Conservation (phyloP, 2,113 vertebrate genomes). For the Phocoena sinus region DNA sequence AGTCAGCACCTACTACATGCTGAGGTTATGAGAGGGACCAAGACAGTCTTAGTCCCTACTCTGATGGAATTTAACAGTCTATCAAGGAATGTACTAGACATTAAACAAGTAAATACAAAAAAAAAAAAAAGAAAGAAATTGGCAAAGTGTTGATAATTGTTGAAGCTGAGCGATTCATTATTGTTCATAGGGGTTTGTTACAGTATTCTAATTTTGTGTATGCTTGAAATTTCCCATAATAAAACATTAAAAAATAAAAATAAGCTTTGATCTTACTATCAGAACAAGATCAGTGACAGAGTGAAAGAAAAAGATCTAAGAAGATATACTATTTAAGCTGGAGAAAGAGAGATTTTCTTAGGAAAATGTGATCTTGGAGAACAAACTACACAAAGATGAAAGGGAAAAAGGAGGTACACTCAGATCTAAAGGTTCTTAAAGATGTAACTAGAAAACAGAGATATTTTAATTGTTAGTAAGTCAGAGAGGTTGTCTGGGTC, state of each 20-base stretch:
- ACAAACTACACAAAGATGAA: background rate
- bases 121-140: too few relatives aligned
- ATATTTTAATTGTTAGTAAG: conserved; percentile 1
- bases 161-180: conserved; percentile 5
- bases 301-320: background rate
- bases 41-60: too few relatives aligned
- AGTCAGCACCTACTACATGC: background rate
- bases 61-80: background rate
- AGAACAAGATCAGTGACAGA: conserved; percentile 16
- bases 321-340: background rate
- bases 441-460: background rate
- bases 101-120: background rate
- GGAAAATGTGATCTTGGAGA: conserved; percentile 24
- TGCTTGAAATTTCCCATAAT: conserved; percentile 25
- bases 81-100: background rate
- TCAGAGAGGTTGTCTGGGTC: background rate
- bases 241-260: conserved; percentile 14
- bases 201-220: background rate
- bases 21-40: background rate
- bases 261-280: conserved; percentile 5
- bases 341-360: background rate
- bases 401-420: background rate
- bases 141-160: background rate
- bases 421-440: conserved; percentile 18
- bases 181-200: background rate